phyloP scores from a whole-genome alignment of 2,113 vertebrate species.

The Archilochus colubris region DNA sequence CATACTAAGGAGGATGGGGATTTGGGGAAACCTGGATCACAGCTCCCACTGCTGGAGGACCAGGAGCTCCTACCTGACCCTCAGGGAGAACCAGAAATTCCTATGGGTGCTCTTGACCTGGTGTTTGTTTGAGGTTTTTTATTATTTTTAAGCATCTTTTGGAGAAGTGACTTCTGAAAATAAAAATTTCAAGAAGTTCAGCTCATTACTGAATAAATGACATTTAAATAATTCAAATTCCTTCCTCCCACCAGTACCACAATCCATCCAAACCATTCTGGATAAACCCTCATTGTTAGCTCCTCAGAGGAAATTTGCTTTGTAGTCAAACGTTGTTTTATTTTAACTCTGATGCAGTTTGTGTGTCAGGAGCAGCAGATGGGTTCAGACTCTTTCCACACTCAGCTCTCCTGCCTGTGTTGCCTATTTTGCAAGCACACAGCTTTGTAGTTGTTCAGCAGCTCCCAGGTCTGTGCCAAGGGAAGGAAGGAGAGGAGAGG shows the following conservation, averaged over 20 bases:
- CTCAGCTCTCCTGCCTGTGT: neutral
- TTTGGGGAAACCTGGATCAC: conserved; percentile 9
- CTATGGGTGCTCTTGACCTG: neutral
- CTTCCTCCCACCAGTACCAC: neutral
- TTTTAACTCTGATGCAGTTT: neutral
- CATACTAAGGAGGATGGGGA: neutral
- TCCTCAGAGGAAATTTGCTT: neutral
- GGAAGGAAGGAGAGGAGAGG: neutral
- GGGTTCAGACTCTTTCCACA: neutral
- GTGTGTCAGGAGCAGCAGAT: neutral
- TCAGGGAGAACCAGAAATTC: neutral
- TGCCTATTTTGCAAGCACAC: neutral
- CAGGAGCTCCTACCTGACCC: neutral
- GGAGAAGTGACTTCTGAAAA: neutral
- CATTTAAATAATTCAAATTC: neutral
- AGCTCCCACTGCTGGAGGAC: conserved; percentile 60
- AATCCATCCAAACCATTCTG: neutral
- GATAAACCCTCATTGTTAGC: neutral
- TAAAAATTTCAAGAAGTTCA: neutral
- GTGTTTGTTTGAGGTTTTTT: neutral
- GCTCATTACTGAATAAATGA: neutral
- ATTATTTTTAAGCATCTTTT: neutral
- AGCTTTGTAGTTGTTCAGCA: neutral
- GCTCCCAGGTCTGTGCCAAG: neutral
- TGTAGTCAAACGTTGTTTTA: neutral